Conservation (phyloP, 2,888 invertebrate species). For the Diarsia dahlii region DNA sequence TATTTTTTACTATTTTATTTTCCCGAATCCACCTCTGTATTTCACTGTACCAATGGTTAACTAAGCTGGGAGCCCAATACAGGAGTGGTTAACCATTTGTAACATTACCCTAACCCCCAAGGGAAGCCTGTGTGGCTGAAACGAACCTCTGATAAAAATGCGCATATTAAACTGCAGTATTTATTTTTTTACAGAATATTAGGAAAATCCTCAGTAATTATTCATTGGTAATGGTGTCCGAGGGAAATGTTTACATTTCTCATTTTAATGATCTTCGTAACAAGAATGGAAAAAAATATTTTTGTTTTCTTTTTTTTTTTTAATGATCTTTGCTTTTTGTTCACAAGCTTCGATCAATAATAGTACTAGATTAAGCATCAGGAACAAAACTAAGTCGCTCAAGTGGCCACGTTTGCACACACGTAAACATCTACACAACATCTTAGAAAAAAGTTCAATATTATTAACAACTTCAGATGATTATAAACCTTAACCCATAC, state of each 20-base stretch:
- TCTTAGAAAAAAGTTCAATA: too few species aligned
- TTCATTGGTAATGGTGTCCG: slow-evolving; percentile 12
- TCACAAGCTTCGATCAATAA: too few species aligned
- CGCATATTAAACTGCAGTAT: slow-evolving; percentile 24
- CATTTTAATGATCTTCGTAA: slow-evolving; percentile 24
- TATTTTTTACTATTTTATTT: neutral
- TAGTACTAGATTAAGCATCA: too few species aligned
- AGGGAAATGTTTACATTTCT: slow-evolving; percentile 19
- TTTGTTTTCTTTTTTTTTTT: neutral
- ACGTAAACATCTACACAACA: too few species aligned
- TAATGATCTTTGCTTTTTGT: slow-evolving; percentile 2
- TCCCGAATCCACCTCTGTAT: slow-evolving; percentile 45
- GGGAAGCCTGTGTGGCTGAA: slow-evolving; percentile 71
- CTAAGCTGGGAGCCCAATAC: slow-evolving; percentile 71
- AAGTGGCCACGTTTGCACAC: too few species aligned
- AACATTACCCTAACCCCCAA: slow-evolving; percentile 65
- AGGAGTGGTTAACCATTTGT: slow-evolving; percentile 80
- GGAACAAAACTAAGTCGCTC: too few species aligned
- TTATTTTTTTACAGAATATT: slow-evolving; percentile 7
- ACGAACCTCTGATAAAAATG: slow-evolving; percentile 55
- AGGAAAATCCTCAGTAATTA: slow-evolving; percentile 6
- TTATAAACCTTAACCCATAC: too few species aligned
- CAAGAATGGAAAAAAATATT: neutral
- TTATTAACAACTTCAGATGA: too few species aligned
- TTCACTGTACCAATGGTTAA: slow-evolving; percentile 65